These are phyloP conservation scores for Nemotelus pantherinus DNA, from an alignment of 2,888 invertebrate genomes.

Conservation along the genomic window DNA sequence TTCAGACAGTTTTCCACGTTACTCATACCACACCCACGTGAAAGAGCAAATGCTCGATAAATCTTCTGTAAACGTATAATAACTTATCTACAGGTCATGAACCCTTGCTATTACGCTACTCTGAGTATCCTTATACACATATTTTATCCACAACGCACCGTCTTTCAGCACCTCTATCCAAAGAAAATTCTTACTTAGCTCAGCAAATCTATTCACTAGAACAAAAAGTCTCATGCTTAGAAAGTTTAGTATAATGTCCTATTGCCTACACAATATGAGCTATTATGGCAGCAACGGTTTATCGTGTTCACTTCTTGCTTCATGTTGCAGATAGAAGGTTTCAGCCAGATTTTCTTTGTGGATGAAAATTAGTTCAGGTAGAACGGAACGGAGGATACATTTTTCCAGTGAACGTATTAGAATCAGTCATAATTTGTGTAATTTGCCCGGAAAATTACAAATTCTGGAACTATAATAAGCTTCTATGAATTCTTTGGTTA, in stretches of 20 bases:
- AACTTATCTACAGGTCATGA: constrained; percentile 30
- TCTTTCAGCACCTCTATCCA: background rate
- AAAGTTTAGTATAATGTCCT: constrained; percentile 9
- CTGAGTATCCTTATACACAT: background rate
- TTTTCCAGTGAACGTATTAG: too few species aligned
- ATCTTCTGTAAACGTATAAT: too few species aligned
- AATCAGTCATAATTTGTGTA: too few species aligned
- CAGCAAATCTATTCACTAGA: constrained; percentile 31
- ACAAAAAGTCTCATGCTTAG: constrained; percentile 31
- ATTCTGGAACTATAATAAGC: too few species aligned
- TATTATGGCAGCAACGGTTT: constrained; percentile 31
- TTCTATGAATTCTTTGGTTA: too few species aligned
- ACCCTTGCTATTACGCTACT: constrained; percentile 14
- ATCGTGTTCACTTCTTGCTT: constrained; percentile 25
- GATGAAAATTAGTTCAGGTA: background rate
- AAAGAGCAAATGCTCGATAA: too few species aligned
- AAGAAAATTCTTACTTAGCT: constrained; percentile 15
- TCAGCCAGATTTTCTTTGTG: background rate
- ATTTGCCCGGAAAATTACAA: too few species aligned
- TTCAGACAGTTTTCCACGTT: too few species aligned
- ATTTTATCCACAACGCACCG: too few species aligned
- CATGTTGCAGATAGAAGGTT: constrained; percentile 22
- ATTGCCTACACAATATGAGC: constrained; percentile 1
- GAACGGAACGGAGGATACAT: too few species aligned
- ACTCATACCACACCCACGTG: too few species aligned